Evolutionary conservation across 2,797 vertebrate genomes (phyloP).

Genomic region (Cetoscarus ocellatus): DNA sequence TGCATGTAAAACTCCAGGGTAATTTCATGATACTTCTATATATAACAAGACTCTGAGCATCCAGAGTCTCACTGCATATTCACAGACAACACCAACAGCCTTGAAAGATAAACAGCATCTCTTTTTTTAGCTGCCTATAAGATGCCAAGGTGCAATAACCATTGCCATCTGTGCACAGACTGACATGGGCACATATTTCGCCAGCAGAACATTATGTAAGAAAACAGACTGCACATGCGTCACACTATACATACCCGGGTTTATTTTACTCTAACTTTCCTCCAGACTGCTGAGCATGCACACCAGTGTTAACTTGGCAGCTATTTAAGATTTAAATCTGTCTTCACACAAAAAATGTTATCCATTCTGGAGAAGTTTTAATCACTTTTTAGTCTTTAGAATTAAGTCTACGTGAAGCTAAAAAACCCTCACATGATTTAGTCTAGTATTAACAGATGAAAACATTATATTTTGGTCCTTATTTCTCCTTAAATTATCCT

Average conservation of each 20-base stretch:
- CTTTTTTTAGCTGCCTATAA: conserved; percentile 30
- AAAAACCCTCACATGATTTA: too few species aligned
- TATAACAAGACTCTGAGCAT: conserved; percentile 4
- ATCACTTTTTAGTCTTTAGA: too few species aligned
- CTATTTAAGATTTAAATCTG: too few species aligned
- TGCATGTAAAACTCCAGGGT: neutral
- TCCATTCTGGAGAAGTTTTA: too few species aligned
- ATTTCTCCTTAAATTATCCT: too few species aligned
- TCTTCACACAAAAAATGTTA: neutral
- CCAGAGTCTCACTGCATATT: conserved; percentile 15
- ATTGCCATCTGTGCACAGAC: conserved; percentile 47
- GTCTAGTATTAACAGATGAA: too few species aligned
- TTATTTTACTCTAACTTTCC: neutral
- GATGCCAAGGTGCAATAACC: conserved; percentile 21
- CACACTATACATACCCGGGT: neutral
- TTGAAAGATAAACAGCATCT: conserved; percentile 11
- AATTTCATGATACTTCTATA: neutral
- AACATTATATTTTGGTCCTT: too few species aligned
- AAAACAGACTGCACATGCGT: conserved; percentile 1
- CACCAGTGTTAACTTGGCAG: neutral
- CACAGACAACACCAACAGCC: conserved; percentile 17
- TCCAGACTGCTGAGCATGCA: conserved; percentile 3
- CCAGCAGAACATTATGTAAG: neutral
- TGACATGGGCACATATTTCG: neutral
- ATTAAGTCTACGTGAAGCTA: too few species aligned